Percentiles rank a stretch among this genome's conserved stretches.
These are phyloP conservation scores for Macquaria australasica DNA, from an alignment of 2,113 vertebrate genomes.

Conservation along the genomic window DNA sequence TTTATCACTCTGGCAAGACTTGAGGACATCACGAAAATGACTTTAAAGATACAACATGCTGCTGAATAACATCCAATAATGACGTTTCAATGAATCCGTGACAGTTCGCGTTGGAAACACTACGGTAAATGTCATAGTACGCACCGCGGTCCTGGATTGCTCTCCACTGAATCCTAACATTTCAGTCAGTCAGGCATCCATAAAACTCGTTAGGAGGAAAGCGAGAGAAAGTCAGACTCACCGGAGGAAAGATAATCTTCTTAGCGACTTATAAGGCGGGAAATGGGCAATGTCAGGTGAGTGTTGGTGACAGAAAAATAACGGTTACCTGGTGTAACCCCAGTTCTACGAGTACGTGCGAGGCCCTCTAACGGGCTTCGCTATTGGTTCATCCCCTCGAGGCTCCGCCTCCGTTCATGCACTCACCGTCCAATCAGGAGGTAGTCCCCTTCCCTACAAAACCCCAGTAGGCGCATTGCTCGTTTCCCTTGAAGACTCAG, in stretches of 20 bases:
- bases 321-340: no score
- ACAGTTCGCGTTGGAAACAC: no score
- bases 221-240: neutral
- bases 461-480: no score
- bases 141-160: neutral
- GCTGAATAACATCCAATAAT: neutral
- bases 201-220: rapidly evolving
- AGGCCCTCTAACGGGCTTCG: no score
- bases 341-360: no score
- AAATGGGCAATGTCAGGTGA: neutral
- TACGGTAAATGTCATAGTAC: no score
- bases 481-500: no score
- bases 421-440: no score
- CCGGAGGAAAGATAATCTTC: neutral
- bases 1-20: neutral
- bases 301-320: neutral
- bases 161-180: neutral
- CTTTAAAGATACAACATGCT: neutral
- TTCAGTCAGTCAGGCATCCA: no score
- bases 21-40: neutral
- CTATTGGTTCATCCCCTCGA: no score
- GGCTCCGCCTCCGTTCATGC: no score
- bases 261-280: rapidly evolving
- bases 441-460: no score
- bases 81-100: neutral